Evolutionary conservation across 2,888 invertebrate species (phyloP).

Genomic region (Gortyna flavago): DNA sequence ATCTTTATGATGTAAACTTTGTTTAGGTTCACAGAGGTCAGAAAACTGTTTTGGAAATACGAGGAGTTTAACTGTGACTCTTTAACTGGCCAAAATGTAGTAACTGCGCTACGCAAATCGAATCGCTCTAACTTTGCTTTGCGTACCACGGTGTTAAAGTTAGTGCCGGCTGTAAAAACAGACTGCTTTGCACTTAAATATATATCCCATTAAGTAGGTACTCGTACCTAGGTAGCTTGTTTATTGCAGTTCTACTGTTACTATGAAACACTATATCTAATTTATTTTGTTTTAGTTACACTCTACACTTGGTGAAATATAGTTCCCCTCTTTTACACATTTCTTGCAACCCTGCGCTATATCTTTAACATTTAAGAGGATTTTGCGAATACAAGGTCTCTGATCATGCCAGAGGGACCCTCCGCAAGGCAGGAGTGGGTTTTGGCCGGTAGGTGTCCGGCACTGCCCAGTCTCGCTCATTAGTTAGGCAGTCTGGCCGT

Average conservation of each 20-base stretch:
- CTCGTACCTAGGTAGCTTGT: not conserved
- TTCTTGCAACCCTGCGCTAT: not conserved
- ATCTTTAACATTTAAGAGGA: not conserved
- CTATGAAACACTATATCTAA: not conserved
- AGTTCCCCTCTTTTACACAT: not conserved
- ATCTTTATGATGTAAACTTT: not conserved
- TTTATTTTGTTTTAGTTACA: not conserved
- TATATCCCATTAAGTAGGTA: not conserved
- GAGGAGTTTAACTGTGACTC: not conserved
- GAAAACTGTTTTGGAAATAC: not conserved
- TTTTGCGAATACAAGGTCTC: not conserved
- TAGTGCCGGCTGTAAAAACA: constrained; percentile 25
- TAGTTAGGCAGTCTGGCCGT: not conserved
- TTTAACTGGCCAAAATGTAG: not conserved
- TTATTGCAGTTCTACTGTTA: not conserved
- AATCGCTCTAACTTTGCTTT: constrained; percentile 14
- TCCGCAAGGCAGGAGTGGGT: not conserved
- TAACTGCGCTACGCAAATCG: constrained; percentile 9
- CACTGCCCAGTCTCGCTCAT: not conserved
- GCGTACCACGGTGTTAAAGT: constrained; percentile 25
- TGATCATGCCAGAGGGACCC: not conserved
- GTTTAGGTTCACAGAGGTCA: not conserved
- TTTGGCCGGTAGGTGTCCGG: not conserved
- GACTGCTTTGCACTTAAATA: constrained; percentile 31
- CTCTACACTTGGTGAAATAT: not conserved